Evolutionary conservation across 2,888 invertebrate species (phyloP).

Genomic region (Tipula lateralis): DNA sequence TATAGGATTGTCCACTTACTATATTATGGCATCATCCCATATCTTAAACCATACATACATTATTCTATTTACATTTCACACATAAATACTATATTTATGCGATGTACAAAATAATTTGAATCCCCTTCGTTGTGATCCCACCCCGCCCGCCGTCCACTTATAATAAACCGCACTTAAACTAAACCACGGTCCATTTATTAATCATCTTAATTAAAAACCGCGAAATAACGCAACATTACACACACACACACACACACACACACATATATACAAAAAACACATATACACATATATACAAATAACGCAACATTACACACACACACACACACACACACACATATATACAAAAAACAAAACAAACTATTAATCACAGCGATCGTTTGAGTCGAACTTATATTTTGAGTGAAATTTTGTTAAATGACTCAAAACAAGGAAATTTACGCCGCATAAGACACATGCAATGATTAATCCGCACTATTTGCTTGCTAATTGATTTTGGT

Average conservation of each 20-base stretch:
- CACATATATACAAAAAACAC: background rate
- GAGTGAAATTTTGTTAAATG: background rate
- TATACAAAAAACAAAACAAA: background rate
- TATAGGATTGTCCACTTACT: background rate
- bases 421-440: background rate
- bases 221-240: background rate
- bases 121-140: no score
- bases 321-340: no score
- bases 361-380: background rate
- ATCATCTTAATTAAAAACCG: constrained; percentile 24
- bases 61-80: constrained; percentile 14
- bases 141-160: background rate
- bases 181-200: constrained; percentile 24
- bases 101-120: background rate
- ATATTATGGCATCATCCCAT: background rate
- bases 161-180: background rate
- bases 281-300: no score
- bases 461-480: background rate
- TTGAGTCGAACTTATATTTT: background rate
- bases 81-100: background rate
- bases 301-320: background rate
- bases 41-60: background rate
- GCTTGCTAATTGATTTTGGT: background rate
- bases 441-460: background rate
- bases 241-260: background rate